Percentiles rank a stretch among this genome's conserved stretches.
Conservation (phyloP, 2,888 invertebrate species). For the Orthosia cruda region DNA sequence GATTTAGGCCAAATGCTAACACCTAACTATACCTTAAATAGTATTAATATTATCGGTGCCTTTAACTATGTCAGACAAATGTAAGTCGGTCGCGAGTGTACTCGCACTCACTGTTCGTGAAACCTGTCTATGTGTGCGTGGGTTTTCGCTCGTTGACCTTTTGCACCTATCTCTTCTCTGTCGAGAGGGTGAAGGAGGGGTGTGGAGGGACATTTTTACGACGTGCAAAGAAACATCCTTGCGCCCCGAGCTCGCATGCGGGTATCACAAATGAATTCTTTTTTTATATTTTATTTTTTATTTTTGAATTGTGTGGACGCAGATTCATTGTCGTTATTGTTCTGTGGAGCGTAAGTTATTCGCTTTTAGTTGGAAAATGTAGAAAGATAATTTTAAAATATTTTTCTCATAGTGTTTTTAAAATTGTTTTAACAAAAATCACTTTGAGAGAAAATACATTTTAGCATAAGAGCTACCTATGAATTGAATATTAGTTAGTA, state of each 20-base stretch:
- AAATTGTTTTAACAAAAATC: too few relatives aligned
- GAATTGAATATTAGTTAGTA: neutral
- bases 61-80: too few relatives aligned
- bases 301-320: conserved; percentile 68
- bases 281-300: conserved; percentile 63
- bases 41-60: too few relatives aligned
- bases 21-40: too few relatives aligned
- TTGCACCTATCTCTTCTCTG: neutral
- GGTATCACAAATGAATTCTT: conserved; percentile 75
- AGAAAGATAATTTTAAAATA: neutral
- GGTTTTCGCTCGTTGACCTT: too few relatives aligned
- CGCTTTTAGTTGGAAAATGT: conserved; percentile 16
- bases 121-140: too few relatives aligned
- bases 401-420: too few relatives aligned
- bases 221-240: conserved; percentile 72
- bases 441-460: neutral
- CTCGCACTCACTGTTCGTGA: too few relatives aligned
- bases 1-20: too few relatives aligned
- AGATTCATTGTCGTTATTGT: conserved; percentile 63
- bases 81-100: too few relatives aligned
- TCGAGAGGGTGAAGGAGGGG: conserved; percentile 26
- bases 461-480: neutral
- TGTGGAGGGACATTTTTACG: conserved; percentile 65
- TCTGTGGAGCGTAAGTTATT: conserved; percentile 41
- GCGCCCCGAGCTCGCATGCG: conserved; percentile 64